Percentiles rank a stretch among this genome's conserved stretches.
These are phyloP conservation scores for Macrosoma leucophasiata DNA, from an alignment of 2,888 invertebrate genomes.

Conservation along the genomic window DNA sequence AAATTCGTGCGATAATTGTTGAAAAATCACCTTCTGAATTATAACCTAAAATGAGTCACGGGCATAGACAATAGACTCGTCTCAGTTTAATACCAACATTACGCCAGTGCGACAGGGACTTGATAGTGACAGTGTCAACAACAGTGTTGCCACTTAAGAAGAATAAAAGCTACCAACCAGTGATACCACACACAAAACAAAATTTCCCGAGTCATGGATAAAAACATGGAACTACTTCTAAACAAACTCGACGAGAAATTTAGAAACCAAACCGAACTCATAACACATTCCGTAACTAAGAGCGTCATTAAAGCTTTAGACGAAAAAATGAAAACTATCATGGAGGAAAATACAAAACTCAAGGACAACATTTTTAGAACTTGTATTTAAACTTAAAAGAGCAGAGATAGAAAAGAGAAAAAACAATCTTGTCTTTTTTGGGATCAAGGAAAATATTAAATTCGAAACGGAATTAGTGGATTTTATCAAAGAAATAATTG, in stretches of 20 bases:
- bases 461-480: too few relatives aligned
- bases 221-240: slow-evolving; percentile 15
- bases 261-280: slow-evolving; percentile 12
- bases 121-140: slow-evolving; percentile 2
- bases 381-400: too few relatives aligned
- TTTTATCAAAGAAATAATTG: too few relatives aligned
- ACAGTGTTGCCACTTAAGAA: too few relatives aligned
- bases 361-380: too few relatives aligned
- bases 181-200: too few relatives aligned
- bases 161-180: too few relatives aligned
- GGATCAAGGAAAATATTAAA: too few relatives aligned
- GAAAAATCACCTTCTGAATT: slow-evolving; percentile 6
- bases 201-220: too few relatives aligned
- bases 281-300: slow-evolving; percentile 13
- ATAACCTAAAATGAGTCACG: slow-evolving; percentile 8
- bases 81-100: slow-evolving; percentile 7
- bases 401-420: too few relatives aligned
- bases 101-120: slow-evolving; percentile 2
- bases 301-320: slow-evolving; percentile 14
- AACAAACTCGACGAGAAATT: slow-evolving; percentile 15
- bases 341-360: too few relatives aligned
- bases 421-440: too few relatives aligned
- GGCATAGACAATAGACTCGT: slow-evolving; percentile 8
- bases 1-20: slow-evolving; percentile 5
- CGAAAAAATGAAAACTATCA: slow-evolving; percentile 14